phyloP scores from a whole-genome alignment of 2,888 invertebrate genomes.

The Trichopoda pennipes region DNA sequence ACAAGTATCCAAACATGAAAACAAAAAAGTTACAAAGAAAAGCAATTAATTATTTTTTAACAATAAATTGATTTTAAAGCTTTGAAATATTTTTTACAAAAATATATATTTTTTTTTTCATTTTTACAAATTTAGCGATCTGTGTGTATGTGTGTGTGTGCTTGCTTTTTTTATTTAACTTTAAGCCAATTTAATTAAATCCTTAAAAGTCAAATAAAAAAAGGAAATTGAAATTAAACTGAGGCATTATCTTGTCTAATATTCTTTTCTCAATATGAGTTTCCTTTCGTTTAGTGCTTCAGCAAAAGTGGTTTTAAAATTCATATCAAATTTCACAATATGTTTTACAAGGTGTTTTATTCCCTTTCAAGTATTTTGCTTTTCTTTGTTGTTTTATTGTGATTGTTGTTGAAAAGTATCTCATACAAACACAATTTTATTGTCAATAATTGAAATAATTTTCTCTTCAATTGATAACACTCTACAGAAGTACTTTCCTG shows the following conservation, averaged over 20 bases:
- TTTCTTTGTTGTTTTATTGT: background rate
- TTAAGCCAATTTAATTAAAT: no score
- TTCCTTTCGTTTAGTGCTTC: background rate
- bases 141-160: no score
- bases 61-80: background rate
- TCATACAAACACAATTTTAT: background rate
- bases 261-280: no score
- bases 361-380: background rate
- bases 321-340: background rate
- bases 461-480: background rate
- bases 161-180: no score
- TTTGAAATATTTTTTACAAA: background rate
- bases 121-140: no score
- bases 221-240: no score
- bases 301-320: background rate
- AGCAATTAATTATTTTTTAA: constrained; percentile 11
- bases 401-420: no score
- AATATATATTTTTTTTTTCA: no score
- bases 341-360: background rate
- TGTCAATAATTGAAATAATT: background rate
- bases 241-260: no score
- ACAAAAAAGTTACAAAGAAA: background rate
- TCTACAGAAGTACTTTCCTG: background rate
- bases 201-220: no score
- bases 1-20: background rate